Conservation (phyloP, 2,888 invertebrate genomes). For the Dryobota labecula region DNA sequence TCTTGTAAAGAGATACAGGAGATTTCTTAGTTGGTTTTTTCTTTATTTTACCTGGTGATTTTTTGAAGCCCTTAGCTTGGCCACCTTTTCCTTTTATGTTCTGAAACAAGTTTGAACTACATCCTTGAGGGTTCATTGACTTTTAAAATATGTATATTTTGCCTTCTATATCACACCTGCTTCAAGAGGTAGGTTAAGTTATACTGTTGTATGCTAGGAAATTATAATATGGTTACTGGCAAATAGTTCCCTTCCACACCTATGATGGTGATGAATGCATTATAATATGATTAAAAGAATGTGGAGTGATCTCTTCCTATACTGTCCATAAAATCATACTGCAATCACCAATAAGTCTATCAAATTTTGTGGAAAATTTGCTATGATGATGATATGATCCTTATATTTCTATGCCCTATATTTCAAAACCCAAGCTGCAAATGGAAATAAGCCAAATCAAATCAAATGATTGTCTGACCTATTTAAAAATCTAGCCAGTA, state of each 20-base stretch:
- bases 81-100: conserved; percentile 76
- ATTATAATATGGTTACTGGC: neutral
- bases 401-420: no score
- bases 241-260: neutral
- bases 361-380: neutral
- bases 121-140: neutral
- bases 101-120: conserved; percentile 75
- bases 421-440: neutral
- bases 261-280: neutral
- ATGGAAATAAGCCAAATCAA: neutral
- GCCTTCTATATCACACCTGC: neutral
- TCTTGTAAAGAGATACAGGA: conserved; percentile 82
- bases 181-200: neutral
- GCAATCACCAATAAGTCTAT: neutral
- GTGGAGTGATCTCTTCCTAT: neutral
- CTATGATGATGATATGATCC: no score
- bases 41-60: conserved; percentile 85
- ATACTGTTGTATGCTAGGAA: neutral
- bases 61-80: conserved; percentile 78
- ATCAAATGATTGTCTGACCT: neutral
- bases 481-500: neutral
- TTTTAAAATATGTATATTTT: neutral
- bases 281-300: neutral
- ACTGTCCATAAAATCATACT: neutral
- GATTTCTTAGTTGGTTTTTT: conserved; percentile 83